Evolutionary conservation across 2,888 invertebrate genomes (phyloP).

Genomic region (Tachina lurida): DNA sequence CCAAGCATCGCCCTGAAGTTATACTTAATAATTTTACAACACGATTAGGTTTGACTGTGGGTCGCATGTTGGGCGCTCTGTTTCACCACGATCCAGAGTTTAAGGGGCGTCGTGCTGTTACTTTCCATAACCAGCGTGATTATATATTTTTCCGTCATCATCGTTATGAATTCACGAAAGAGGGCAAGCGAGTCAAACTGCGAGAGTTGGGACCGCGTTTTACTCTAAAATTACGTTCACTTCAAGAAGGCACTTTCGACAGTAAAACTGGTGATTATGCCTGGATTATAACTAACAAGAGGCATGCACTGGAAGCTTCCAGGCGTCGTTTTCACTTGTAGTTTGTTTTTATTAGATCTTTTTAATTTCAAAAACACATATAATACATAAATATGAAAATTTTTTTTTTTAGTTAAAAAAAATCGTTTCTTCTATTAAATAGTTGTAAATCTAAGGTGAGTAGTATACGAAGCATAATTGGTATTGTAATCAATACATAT

Average conservation of each 20-base stretch:
- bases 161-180: conserved; percentile 95
- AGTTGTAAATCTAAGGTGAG: too few species aligned
- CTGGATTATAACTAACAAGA: conserved; percentile 95
- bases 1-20: conserved; percentile 95
- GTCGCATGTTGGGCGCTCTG: conserved; percentile 95
- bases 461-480: too few species aligned
- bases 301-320: conserved; percentile 97
- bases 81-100: conserved; percentile 99
- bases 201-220: conserved; percentile 98
- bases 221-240: conserved; percentile 94
- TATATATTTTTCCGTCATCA: conserved; percentile 99
- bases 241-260: conserved; percentile 99
- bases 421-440: not conserved
- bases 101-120: conserved; percentile 94
- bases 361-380: conserved; percentile 65
- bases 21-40: conserved; percentile 98
- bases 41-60: conserved; percentile 93
- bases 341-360: conserved; percentile 56
- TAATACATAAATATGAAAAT: conserved; percentile 5
- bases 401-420: not conserved
- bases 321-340: conserved; percentile 96
- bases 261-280: conserved; percentile 98
- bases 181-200: conserved; percentile 89
- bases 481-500: too few species aligned
- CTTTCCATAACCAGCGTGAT: conserved; percentile 99